Evolutionary conservation across 2,888 invertebrate genomes (phyloP), one percentile per base, ranked within the genome.

Genomic region (Macrosoma leucophasiata): DNA sequence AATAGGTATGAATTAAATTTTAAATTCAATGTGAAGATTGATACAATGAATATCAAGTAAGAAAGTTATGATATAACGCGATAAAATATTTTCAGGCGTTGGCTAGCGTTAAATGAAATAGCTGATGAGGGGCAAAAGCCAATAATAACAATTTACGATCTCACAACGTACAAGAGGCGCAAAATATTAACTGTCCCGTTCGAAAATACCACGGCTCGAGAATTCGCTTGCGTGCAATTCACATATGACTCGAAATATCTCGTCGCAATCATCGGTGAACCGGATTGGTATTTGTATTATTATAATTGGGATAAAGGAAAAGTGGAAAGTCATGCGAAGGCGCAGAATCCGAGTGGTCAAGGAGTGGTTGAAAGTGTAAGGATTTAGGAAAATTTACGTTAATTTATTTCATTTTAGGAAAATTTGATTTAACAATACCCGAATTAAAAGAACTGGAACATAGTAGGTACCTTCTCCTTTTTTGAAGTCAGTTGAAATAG

Each of bases 281-380:
- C 96, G 0, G 95, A 95, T 64, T 91, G 92, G 90, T 89, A 87
- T 50, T 81, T 94, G 74, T 86, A 94, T 58, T 89, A 91, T 73
- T 93, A 94, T 84, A 90, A 91, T 62, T 89, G 92, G 90, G 93
- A 94, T 52, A 92, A 90, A 61, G 91, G 91, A 7, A 92, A 92
- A 67, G 87, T 94, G 17, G 91, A 93, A 53, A 92, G 91, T 36
- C 88, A 88, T 33, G 87, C 89, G 1, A 91, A 90, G 66, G 89
- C 92, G 2, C 90, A 87, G 39, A 92, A 91, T 71, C 85, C 90
- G 1, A 89, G 88, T 46, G 91, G 90, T 17, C 85, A 88, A 31
- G 89, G 90, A 14, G 86, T 91, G 3, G 87, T 93, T 10, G 67
- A 75, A 50, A 69, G 63, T 42, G 82, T 78, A 55, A 71, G 71